Evolutionary conservation across 1,140 invertebrate species (phyloP), one percentile per base, ranked within the genome.

Genomic region (Drosophila simulans): DNA sequence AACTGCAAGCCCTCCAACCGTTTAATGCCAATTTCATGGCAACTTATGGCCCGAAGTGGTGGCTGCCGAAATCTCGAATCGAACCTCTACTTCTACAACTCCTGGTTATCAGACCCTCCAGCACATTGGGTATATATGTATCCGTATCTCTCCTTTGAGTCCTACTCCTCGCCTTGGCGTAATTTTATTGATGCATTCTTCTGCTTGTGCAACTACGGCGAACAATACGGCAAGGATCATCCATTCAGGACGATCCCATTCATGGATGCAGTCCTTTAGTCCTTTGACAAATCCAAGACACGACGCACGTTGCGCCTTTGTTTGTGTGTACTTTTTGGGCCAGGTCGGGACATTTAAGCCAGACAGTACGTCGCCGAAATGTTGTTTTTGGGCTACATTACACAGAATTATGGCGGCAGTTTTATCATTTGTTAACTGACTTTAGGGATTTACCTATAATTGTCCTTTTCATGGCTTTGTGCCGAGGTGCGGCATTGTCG

Each of bases 131-230:
- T 51, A 57, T 56, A 17, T 17, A 17, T 49, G 37, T 22, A 22
- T 22, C 2, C 3, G 20, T 22, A 22, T 72, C 49, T 72, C 49
- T 71, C 34, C 65, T 57, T 66, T 49, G 51, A 70, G 42, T 40
- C 43, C 51, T 35, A 56, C 35, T 40, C 52, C 63, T 48, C 27
- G 70, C 60, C 84, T 70, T 80, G 72, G 65, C 65, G 65, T 89
- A 78, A 80, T 89, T 90, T 89, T 89, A 89, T 89, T 89, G 84
- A 84, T 84, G 85, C 65, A 89, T 88, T 88, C 81, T 80, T 66
- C 77, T 60, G 59, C 58, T 70, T 77, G 62, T 85, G 66, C 66
- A 79, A 73, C 77, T 79, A 52, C 54, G 58, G 34, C 37, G 54
- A 69, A 88, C 83, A 88, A 89, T 63, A 56, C 52, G 5, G 22